These are phyloP conservation scores for Helicoverpa assulta DNA, from an alignment of 2,888 invertebrate species.

Conservation along the genomic window DNA sequence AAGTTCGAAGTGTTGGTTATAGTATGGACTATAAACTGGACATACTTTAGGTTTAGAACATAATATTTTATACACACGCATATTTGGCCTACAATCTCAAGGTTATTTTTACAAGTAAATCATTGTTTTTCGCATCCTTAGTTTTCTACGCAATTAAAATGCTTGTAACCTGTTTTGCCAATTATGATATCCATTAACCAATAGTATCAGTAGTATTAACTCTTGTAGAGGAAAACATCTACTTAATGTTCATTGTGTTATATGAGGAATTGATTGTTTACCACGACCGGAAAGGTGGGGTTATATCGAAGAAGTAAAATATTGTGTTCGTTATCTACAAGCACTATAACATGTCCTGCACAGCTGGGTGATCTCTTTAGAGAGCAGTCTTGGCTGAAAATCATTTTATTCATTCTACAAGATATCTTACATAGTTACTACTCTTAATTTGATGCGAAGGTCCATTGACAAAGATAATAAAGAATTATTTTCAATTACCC, in stretches of 20 bases:
- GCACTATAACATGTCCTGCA: too few species aligned
- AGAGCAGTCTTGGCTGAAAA: too few species aligned
- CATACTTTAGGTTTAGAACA: background rate
- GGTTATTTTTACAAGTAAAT: constrained; percentile 21
- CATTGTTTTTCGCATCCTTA: constrained; percentile 18
- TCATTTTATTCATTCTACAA: too few species aligned
- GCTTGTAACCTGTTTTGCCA: constrained; percentile 12
- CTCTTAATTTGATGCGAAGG: too few species aligned
- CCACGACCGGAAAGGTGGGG: background rate
- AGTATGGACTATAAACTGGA: background rate
- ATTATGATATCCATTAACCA: constrained; percentile 25
- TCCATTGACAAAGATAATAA: too few species aligned
- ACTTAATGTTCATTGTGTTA: constrained; percentile 2
- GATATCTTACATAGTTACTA: too few species aligned
- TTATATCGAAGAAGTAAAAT: background rate
- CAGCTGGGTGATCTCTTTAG: too few species aligned
- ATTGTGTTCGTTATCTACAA: too few species aligned
- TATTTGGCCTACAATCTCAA: constrained; percentile 20
- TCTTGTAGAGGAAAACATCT: constrained; percentile 10
- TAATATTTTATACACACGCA: background rate
- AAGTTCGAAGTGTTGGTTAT: constrained; percentile 26
- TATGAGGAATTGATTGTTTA: background rate
- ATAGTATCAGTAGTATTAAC: background rate
- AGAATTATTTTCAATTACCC: background rate
- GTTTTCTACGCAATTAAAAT: constrained; percentile 42